Base-by-base conservation (phyloP, 2,888 invertebrate species). In the Vanessa cardui region DNA sequence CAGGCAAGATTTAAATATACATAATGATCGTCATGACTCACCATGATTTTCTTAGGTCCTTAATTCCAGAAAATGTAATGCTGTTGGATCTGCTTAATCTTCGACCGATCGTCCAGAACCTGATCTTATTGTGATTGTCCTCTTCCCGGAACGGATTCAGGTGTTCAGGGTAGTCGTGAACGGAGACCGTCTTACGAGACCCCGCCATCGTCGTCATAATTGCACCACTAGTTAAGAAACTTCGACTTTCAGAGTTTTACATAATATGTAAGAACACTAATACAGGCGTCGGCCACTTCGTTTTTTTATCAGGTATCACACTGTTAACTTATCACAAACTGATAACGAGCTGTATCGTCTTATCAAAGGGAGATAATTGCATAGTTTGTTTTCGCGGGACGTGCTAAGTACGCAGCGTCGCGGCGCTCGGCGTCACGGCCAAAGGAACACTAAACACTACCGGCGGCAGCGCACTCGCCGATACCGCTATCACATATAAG, bases 71-170 rank as follows among this genome's bases (percentile, higher is more conserved):
- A 74, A 95, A 92, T 58, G 91, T 94, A 80, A 96, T 95, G 82
- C 95, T 95, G 81, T 94, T 94, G 6, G 94, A 93, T 70, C 94
- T 87, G 67, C 80, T 86, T 54, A 93, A 88, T 77, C 93, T 94
- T 74, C 88, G 89, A 54, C 94, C 93, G 33, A 94, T 86, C 21
- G 93, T 93, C 94, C 94, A 95, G 83, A 95, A 95, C 64, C 94
- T 84, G 72, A 95, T 90, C 78, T 94, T 94, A 78, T 93, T 94
- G 79, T 94, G 94, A 81, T 94, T 94, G 73, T 94, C 94, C 64
- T 95, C 95, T 76, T 96, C 96, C 73, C 94, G 94, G 84, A 96
- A 96, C 26, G 96, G 96, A 87, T 96, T 96, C 73, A 96, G 90
- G 83, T 96, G 96, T 80, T 96, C 96, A 58, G 96, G 96, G 84